phyloP scores from a whole-genome alignment of 53 echinoderm and acorn worm genomes.

The Echinarachnius parma region DNA sequence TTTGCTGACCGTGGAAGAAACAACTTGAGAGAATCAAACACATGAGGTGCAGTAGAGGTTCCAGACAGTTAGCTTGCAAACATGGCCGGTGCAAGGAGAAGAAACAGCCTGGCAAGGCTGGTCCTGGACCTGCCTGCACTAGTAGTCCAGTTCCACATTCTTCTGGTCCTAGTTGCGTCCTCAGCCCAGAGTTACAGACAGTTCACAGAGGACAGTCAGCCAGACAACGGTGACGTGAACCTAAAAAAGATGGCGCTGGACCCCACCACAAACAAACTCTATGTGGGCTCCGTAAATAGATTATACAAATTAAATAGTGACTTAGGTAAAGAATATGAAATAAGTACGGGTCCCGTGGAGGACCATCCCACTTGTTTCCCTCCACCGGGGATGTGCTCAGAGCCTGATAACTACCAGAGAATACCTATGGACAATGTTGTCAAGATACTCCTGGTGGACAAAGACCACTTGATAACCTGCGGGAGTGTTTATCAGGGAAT shows the following conservation, averaged over 20 bases:
- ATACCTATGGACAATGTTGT: slow-evolving; percentile 66
- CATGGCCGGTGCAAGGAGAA: too few species aligned
- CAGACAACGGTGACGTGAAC: slow-evolving; percentile 2
- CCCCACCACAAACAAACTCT: slow-evolving; percentile 47
- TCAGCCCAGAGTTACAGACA: slow-evolving; percentile 25
- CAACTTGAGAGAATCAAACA: too few species aligned
- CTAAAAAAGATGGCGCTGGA: slow-evolving; percentile 69
- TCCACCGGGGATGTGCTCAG: slow-evolving; percentile 52
- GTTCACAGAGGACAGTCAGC: slow-evolving; percentile 18
- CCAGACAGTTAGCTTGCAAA: too few species aligned
- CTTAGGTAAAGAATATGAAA: slow-evolving; percentile 26
- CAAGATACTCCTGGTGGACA: slow-evolving; percentile 68
- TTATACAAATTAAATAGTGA: slow-evolving; percentile 67
- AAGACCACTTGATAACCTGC: slow-evolving; percentile 67
- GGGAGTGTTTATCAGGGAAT: slow-evolving; percentile 77
- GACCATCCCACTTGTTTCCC: slow-evolving; percentile 60
- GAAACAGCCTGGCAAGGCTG: too few species aligned
- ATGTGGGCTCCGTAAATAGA: slow-evolving; percentile 73
- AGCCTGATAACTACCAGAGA: background rate
- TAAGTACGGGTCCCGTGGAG: slow-evolving; percentile 59
- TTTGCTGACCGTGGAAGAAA: too few species aligned
- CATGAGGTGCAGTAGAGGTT: too few species aligned
- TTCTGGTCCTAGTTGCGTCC: too few species aligned
- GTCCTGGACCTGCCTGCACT: too few species aligned
- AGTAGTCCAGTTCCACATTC: too few species aligned